Percentiles rank a stretch among this genome's conserved stretches.
phyloP scores from a whole-genome alignment of 2,797 vertebrate genomes.

The Dipus sagitta region DNA sequence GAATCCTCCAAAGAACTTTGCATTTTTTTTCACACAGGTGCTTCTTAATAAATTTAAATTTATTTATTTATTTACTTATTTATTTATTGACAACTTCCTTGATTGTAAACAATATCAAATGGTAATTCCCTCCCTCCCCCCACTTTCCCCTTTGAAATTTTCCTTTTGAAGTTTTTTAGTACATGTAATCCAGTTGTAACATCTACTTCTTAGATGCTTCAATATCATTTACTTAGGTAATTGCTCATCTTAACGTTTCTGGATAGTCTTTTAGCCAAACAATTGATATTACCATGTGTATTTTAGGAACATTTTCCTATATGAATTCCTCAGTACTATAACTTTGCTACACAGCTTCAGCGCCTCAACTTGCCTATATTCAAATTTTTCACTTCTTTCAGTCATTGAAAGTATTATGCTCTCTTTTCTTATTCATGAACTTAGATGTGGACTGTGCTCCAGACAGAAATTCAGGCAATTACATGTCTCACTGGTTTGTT shows the following conservation, averaged over 20 bases:
- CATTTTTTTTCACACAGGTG: background rate
- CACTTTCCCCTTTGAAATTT: no score
- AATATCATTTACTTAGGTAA: background rate
- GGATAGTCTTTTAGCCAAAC: background rate
- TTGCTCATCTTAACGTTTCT: background rate
- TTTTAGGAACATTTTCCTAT: background rate
- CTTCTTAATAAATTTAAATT: background rate
- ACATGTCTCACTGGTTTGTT: background rate
- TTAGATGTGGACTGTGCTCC: background rate
- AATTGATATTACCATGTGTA: background rate
- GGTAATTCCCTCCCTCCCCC: no score
- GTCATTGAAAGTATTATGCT: background rate
- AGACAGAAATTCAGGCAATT: background rate
- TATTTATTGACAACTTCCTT: no score
- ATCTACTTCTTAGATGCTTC: no score
- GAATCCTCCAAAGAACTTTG: background rate
- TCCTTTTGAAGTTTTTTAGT: no score
- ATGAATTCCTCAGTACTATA: background rate
- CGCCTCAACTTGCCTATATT: background rate
- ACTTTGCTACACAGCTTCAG: background rate
- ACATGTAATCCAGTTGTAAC: background rate
- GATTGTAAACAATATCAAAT: no score
- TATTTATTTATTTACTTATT: background rate
- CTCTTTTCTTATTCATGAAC: conserved; percentile 7
- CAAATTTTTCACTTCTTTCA: background rate